A percentile compares a stretch with the other conserved stretches of the same genome.
Conservation (phyloP, 2,888 invertebrate genomes). For the Ceriagrion tenellum region DNA sequence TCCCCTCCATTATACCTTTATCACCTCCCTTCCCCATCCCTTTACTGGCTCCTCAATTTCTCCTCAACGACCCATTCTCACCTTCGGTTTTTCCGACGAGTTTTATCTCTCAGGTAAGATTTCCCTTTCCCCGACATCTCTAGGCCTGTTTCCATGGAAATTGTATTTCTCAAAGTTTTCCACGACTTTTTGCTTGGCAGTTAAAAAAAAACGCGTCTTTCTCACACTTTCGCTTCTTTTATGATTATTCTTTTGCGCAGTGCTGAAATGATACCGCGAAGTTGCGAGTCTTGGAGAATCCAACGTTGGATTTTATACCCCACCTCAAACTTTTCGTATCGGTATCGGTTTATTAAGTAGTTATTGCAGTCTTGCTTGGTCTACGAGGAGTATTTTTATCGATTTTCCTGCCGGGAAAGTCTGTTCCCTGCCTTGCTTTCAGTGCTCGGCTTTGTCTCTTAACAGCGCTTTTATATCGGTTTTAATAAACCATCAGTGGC, state of each 20-base stretch:
- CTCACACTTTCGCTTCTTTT: not conserved
- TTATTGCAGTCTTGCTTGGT: not conserved
- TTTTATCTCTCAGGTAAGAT: conserved; percentile 22
- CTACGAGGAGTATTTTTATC: not conserved
- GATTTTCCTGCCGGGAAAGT: not conserved
- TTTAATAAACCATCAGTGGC: conserved; percentile 19
- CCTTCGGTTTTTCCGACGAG: conserved; percentile 8
- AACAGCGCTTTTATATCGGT: not conserved
- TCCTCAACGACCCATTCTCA: conserved; percentile 12
- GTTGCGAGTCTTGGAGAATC: not conserved
- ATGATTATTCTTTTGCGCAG: not conserved
- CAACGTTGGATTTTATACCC: not conserved
- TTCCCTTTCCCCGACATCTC: not conserved
- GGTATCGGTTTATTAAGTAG: not conserved
- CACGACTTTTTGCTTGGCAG: not conserved
- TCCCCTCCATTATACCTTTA: not conserved
- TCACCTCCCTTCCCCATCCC: not conserved
- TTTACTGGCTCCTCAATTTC: too few species aligned
- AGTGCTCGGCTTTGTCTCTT: not conserved
- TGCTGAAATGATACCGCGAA: not conserved
- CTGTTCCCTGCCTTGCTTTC: not conserved
- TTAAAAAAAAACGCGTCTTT: not conserved
- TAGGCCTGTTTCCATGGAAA: conserved; percentile 5
- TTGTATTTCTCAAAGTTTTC: conserved; percentile 26
- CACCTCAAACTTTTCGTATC: not conserved